Conservation (phyloP, 2,797 vertebrate species). For the Amphiprion clarkii region DNA sequence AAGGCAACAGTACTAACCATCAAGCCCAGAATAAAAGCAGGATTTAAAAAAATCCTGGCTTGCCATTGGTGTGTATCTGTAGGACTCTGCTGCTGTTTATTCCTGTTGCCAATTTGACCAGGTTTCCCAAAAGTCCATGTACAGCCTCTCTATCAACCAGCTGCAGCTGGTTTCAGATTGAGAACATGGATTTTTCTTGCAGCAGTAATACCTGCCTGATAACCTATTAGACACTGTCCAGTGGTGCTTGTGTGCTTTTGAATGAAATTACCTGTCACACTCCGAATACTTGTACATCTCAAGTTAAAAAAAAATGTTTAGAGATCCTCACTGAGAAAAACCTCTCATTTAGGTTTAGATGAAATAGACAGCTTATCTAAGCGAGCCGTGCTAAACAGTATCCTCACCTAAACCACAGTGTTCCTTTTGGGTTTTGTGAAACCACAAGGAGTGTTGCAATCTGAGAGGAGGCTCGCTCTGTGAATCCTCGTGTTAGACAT, state of each 20-base stretch:
- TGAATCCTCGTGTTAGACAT: conserved; percentile 43
- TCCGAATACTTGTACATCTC: not conserved
- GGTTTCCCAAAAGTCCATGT: not conserved
- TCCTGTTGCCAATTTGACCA: no score
- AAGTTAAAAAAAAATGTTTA: conserved; percentile 33
- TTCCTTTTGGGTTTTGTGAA: conserved; percentile 35
- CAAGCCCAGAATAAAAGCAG: no score
- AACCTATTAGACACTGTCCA: not conserved
- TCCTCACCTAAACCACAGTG: conserved; percentile 53
- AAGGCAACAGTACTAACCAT: no score
- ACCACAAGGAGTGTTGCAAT: conserved; percentile 48
- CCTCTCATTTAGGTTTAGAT: conserved; percentile 35
- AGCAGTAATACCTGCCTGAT: not conserved
- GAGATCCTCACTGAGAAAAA: conserved; percentile 28
- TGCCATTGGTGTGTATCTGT: not conserved
- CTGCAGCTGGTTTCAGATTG: not conserved
- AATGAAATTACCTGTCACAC: not conserved
- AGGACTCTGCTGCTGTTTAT: not conserved
- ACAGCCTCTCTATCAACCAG: not conserved
- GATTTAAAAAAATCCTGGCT: no score
- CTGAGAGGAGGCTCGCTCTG: conserved; percentile 28
- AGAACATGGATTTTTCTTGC: not conserved
- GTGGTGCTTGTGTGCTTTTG: not conserved
- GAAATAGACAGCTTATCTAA: conserved; percentile 32
- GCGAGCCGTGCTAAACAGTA: conserved; percentile 33